Conservation (phyloP, 2,888 invertebrate genomes). For the Nysson spinosus region DNA sequence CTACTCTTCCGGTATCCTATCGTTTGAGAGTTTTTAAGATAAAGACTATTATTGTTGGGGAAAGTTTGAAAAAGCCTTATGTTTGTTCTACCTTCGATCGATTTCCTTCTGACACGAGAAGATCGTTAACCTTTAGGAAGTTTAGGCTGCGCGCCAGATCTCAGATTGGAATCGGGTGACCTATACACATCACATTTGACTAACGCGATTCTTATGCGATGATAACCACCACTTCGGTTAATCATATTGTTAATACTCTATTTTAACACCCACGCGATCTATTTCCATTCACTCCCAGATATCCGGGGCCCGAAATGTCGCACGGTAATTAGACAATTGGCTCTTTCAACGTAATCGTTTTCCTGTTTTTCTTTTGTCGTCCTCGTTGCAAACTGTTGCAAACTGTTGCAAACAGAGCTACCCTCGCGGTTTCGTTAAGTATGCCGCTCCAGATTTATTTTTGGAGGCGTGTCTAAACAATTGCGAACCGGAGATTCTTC, state of each 20-base stretch:
- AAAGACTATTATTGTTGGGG: no score
- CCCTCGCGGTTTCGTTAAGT: constrained; percentile 19
- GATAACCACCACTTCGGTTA: constrained; percentile 37
- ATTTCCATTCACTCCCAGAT: constrained; percentile 47
- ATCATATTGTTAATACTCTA: constrained; percentile 13
- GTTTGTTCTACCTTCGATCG: constrained; percentile 34
- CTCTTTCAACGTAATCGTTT: constrained; percentile 20
- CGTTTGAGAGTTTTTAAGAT: no score
- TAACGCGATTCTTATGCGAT: constrained; percentile 61
- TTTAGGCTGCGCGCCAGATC: constrained; percentile 74
- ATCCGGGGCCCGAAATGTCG: constrained; percentile 43
- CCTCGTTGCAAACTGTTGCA: constrained; percentile 31
- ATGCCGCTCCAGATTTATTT: constrained; percentile 25
- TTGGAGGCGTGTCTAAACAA: constrained; percentile 1
- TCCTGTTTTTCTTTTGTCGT: constrained; percentile 36
- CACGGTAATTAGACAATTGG: constrained; percentile 46
- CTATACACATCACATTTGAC: constrained; percentile 61
- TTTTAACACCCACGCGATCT: constrained; percentile 44
- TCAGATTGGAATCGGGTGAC: constrained; percentile 74
- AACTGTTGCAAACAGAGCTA: constrained; percentile 22
- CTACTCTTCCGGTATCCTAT: no score
- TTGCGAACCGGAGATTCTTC: no score
- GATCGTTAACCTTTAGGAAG: constrained; percentile 75
- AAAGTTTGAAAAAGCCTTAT: neutral
- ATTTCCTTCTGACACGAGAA: constrained; percentile 48